A percentile compares a stretch with the other conserved stretches of the same genome.
phyloP scores from a whole-genome alignment of 2,113 vertebrate genomes.

The Uropsilus gracilis region DNA sequence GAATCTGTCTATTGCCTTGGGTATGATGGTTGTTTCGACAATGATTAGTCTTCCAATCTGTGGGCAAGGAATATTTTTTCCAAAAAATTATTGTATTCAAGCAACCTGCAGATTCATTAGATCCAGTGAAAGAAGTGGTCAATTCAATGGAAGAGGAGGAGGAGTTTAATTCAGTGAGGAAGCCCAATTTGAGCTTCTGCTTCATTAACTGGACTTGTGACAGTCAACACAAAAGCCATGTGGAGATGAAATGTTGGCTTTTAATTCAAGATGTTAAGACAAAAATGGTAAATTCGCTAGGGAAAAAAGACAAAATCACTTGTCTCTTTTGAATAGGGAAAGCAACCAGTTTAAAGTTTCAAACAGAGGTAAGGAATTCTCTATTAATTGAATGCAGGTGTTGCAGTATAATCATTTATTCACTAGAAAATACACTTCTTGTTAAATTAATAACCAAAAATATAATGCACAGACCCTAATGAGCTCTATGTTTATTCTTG shows the following conservation, averaged over 20 bases:
- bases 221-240: not conserved
- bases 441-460: not conserved
- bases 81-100: not conserved
- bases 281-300: not conserved
- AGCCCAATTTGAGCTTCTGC: not conserved
- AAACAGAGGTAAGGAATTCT: not conserved
- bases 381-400: not conserved
- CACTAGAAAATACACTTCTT: not conserved
- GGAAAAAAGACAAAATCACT: constrained; percentile 8
- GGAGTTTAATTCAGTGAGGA: not conserved
- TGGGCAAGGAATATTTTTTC: too few species aligned
- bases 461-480: not conserved
- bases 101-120: not conserved
- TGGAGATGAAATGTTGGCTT: not conserved
- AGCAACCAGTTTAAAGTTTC: not conserved
- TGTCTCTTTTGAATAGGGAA: constrained; percentile 5
- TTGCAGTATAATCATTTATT: not conserved
- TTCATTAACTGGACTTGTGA: not conserved
- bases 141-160: not conserved
- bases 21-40: too few species aligned
- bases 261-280: not conserved
- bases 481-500: not conserved
- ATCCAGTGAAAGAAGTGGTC: not conserved
- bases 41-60: too few species aligned
- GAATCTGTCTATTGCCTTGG: too few species aligned